Evolutionary conservation across 2,797 vertebrate species (phyloP).

Genomic region (Esox lucius): DNA sequence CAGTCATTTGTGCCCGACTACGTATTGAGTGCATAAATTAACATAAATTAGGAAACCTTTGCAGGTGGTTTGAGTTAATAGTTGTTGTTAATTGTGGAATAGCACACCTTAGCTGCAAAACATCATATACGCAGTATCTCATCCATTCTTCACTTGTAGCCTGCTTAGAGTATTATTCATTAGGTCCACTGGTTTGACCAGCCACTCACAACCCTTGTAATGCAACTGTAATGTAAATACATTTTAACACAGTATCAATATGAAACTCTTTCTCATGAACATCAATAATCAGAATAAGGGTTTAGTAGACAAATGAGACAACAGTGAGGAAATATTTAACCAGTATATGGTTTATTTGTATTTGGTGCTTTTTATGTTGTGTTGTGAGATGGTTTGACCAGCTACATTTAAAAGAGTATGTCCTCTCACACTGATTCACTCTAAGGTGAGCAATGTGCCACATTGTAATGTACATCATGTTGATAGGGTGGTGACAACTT

Average conservation of each 20-base stretch:
- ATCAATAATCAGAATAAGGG: not conserved
- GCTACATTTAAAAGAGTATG: conserved; percentile 58
- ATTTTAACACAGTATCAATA: not conserved
- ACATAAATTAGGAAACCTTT: too few species aligned
- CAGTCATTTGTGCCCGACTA: too few species aligned
- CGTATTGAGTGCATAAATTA: too few species aligned
- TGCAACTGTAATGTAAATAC: not conserved
- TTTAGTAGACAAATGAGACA: conserved; percentile 3
- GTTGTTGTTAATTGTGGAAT: not conserved
- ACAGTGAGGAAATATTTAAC: conserved; percentile 41
- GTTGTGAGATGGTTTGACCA: conserved; percentile 49
- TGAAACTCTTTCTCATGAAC: not conserved
- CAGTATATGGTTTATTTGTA: conserved; percentile 61
- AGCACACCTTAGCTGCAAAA: not conserved
- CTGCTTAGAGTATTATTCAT: not conserved
- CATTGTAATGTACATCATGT: conserved; percentile 62
- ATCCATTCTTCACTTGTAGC: not conserved
- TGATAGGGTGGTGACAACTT: conserved; percentile 40
- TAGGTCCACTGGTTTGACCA: not conserved
- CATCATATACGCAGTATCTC: not conserved
- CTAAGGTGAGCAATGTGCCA: conserved; percentile 61
- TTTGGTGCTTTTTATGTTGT: conserved; percentile 63
- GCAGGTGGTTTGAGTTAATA: too few species aligned
- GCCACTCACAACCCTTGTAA: too few species aligned
- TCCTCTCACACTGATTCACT: conserved; percentile 32